Evolutionary conservation across 2,797 vertebrate genomes (phyloP), one percentile per base, ranked within the genome.

Genomic region (Tapirus indicus): DNA sequence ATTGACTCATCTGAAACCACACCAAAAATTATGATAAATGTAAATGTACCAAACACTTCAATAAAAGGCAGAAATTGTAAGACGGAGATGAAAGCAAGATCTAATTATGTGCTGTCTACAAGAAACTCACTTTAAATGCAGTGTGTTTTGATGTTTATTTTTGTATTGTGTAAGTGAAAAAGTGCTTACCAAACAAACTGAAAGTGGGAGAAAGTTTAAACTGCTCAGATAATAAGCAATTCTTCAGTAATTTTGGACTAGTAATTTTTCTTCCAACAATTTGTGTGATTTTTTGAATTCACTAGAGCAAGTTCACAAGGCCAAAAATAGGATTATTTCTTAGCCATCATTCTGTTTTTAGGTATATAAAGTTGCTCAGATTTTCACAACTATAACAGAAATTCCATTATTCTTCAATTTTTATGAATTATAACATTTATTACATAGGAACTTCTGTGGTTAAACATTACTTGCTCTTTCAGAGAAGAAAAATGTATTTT

Each of bases 171-270:
- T n/a, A 25, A 93, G 21, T 62, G 14, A 38, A 79, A 64, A 96
- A 77, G 25, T 64, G 16, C 21, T 96, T 58, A 77, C 64, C 80
- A 95, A 82, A 58, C 66, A 94, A 74, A 90, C 1, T 92, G 74
- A 87, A 96, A 95, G 68, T 75, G 13, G 10, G 27, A 27, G n/a
- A 44, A 79, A 69, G 4, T 83, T 96, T 87, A 89, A 92, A 71
- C n/a, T 84, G n/a, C 44, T 91, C 41, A 69, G 14, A 58, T 69
- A 32, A 86, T 35, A 74, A 74, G 7, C 5, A 58, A n/a, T 41
- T 83, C 35, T 83, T 49, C 20, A 47, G 38, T 69, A 54, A 90
- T 79, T 92, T 62, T 69, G 38, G 8, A 52, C 35, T 79, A 66
- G 77, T n/a, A 64, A 75, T 35, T 72, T 85, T 96, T 92, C 83